Base-by-base conservation (phyloP, 2,888 invertebrate genomes). In the Nomada fucata region DNA sequence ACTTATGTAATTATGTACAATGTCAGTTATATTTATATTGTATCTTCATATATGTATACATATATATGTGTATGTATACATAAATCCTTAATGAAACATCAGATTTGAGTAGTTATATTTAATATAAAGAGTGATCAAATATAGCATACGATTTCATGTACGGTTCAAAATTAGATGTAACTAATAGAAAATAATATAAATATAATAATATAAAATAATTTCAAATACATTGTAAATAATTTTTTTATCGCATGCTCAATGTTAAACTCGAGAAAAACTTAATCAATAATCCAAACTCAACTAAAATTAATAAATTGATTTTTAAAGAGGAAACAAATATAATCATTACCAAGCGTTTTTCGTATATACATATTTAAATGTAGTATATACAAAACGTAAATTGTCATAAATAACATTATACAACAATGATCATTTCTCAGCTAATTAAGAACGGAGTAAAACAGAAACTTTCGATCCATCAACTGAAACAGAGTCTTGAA, bases 1-100 rank as follows among this genome's bases (percentile, higher is more conserved):
- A 79, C 68, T 83, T 83, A 79, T 52, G 15, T 79, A 69, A 83
- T 78, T 87, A 87, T 87, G 71, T 87, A 85, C 87, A 87, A 70
- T 80, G 76, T 64, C 69, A 72, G 53, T 23, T 57, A 26, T 23
- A 57, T 36, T 36, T 36, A 36, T 36, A 7, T 36, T 7, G 36
- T 36, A 36, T 36, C 36, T 36, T 36, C 7, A 36, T 36, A 36
- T 36, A 36, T 36, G 36, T 60, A 29, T 60, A 26, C 10, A 29
- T 61, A 61, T 20, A 42, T 44, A 23, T 44, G 20, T 0, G 7
- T 44, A 15, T 70, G 65, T 65, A 44, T 67, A 57, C 64, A 76
- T 82, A 67, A 29, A 65, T 81, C 60, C 20, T 70, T 29, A 65
- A 57, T 42, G 20, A 53, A 50, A 26, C 69, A 74, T 50, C 10